These are phyloP conservation scores for Theonella swinhoei DNA, from an alignment of 37 sponge, comb jelly and placozoan genomes.

Conservation along the genomic window DNA sequence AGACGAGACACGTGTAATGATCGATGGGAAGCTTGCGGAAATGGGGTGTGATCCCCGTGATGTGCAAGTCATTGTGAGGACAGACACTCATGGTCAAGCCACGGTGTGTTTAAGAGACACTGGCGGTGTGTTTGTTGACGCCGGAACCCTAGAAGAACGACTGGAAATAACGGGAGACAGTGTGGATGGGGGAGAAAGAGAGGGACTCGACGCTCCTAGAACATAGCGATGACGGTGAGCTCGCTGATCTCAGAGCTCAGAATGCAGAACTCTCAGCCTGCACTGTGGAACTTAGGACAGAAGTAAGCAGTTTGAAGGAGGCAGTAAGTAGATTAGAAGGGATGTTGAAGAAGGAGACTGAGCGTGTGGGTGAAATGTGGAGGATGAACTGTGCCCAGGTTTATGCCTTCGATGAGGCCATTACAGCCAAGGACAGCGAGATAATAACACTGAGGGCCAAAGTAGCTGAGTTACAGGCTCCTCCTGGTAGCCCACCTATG, in stretches of 20 bases:
- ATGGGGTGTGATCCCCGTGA: neutral
- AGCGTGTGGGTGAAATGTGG: slow-evolving; percentile 1
- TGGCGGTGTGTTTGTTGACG: no score
- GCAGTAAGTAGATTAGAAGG: neutral
- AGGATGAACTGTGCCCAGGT: slow-evolving; percentile 13
- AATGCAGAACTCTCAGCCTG: neutral
- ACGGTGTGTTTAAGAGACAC: no score
- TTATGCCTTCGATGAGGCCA: slow-evolving; percentile 3
- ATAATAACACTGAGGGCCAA: neutral
- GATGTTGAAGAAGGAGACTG: neutral
- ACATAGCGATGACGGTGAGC: neutral
- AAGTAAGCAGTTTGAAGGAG: neutral
- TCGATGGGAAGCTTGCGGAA: slow-evolving; percentile 18
- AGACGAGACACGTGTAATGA: slow-evolving; percentile 20
- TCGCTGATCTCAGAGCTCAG: neutral
- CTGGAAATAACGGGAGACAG: neutral
- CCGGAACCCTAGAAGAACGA: no score
- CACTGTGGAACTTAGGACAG: neutral
- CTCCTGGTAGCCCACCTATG: neutral
- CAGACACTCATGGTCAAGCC: no score
- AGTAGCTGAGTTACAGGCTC: neutral
- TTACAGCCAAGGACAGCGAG: slow-evolving; percentile 8
- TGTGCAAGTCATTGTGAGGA: no score
- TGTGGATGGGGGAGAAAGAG: slow-evolving; percentile 2
- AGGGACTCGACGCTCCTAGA: neutral